A percentile compares a stretch with the other conserved stretches of the same genome.
phyloP scores from a whole-genome alignment of 2,113 vertebrate genomes.

The Microcebus tavaratra region DNA sequence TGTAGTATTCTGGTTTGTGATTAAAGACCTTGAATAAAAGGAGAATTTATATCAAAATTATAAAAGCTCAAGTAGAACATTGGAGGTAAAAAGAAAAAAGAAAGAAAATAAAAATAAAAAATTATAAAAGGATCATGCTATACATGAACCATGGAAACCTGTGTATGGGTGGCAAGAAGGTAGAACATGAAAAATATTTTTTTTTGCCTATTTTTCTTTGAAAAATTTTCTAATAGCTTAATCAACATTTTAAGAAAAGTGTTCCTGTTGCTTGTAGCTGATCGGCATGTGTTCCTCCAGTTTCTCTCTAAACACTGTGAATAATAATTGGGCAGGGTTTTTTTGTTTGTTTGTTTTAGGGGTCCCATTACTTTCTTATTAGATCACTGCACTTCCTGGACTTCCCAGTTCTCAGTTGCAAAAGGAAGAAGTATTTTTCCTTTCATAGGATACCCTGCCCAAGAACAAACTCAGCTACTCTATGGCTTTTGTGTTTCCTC shows the following conservation, averaged over 20 bases:
- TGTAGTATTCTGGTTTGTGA: not conserved
- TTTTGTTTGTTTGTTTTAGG: not conserved
- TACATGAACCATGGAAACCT: not conserved
- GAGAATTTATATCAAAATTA: not conserved
- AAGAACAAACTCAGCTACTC: not conserved
- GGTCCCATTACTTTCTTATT: not conserved
- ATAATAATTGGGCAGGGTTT: not conserved
- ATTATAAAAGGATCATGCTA: not conserved
- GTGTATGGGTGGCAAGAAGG: accelerated
- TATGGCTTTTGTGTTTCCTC: not conserved
- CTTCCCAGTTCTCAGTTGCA: not conserved
- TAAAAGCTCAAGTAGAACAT: not conserved
- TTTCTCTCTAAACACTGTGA: not conserved
- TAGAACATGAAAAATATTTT: not conserved
- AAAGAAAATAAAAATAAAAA: not conserved
- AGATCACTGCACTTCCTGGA: not conserved
- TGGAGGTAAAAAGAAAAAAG: too few species aligned
- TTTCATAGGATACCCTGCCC: not conserved
- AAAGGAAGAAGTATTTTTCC: not conserved
- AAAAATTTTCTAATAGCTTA: not conserved
- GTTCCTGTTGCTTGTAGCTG: not conserved
- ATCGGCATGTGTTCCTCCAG: not conserved
- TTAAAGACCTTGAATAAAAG: not conserved
- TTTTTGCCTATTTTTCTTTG: not conserved
- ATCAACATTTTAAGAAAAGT: not conserved